These are phyloP conservation scores for Schlechtendalia chinensis DNA, from an alignment of 1,140 invertebrate genomes.

Conservation along the genomic window DNA sequence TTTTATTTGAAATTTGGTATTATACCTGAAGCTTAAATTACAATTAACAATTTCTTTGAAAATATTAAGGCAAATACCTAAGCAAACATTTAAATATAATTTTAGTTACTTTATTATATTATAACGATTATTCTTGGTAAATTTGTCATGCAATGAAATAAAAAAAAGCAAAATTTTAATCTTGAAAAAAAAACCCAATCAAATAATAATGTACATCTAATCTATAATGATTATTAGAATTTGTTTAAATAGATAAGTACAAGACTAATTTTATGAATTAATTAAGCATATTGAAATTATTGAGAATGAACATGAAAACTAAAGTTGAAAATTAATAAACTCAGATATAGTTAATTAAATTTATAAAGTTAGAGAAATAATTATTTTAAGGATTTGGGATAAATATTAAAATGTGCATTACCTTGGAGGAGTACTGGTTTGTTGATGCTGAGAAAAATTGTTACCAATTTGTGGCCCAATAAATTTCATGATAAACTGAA, in stretches of 20 bases:
- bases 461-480: constrained; percentile 32
- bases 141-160: background rate
- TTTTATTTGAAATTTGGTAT: background rate
- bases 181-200: background rate
- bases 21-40: background rate
- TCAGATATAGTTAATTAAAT: too few species aligned
- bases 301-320: background rate
- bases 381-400: background rate
- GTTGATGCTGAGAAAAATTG: constrained; percentile 9
- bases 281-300: background rate
- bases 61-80: too few species aligned
- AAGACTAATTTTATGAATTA: background rate
- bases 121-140: background rate
- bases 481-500: constrained; percentile 41
- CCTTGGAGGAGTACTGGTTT: constrained; percentile 20
- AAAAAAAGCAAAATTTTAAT: background rate
- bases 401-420: background rate
- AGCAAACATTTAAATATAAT: background rate
- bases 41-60: too few species aligned
- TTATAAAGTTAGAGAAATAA: background rate
- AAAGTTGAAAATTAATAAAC: background rate
- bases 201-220: background rate
- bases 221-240: background rate
- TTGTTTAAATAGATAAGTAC: background rate
- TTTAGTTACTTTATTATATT: background rate